These are phyloP conservation scores for Aldabrachelys gigantea DNA, from an alignment of 2,113 vertebrate genomes.

Conservation along the genomic window DNA sequence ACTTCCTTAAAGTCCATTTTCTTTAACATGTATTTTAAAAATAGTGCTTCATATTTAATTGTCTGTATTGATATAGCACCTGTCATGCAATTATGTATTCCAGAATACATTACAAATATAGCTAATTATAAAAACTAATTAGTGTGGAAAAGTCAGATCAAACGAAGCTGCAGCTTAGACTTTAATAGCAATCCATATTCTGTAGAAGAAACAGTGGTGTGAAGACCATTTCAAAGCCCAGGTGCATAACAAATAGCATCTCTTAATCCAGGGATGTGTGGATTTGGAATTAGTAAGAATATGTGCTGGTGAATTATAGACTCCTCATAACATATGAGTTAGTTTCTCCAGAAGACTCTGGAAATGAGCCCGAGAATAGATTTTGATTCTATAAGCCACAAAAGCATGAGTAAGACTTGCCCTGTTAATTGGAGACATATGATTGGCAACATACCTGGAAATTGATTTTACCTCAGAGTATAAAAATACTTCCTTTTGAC, in stretches of 20 bases:
- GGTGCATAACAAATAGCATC: background rate
- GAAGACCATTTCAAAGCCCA: conserved; percentile 14
- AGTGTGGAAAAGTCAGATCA: background rate
- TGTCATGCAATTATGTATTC: background rate
- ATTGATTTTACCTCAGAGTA: background rate
- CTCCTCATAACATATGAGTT: background rate
- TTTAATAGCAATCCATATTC: conserved; percentile 28
- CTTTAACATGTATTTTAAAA: background rate
- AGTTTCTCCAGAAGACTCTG: conserved; percentile 5
- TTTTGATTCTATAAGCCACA: background rate
- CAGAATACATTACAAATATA: background rate
- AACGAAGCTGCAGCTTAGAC: background rate
- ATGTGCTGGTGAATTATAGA: background rate
- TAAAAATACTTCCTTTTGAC: conserved; percentile 36
- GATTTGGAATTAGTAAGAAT: conserved; percentile 12
- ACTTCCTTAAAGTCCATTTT: background rate
- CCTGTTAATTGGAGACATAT: background rate
- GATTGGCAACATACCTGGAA: conserved; percentile 13
- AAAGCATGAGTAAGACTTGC: background rate
- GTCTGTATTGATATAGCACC: background rate
- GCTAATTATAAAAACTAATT: background rate
- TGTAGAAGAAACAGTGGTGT: background rate
- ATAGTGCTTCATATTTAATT: background rate
- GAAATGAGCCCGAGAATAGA: conserved; percentile 28
- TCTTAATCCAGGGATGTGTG: background rate